Base-by-base conservation (phyloP, 2,113 vertebrate genomes). In the Galbula dea region DNA sequence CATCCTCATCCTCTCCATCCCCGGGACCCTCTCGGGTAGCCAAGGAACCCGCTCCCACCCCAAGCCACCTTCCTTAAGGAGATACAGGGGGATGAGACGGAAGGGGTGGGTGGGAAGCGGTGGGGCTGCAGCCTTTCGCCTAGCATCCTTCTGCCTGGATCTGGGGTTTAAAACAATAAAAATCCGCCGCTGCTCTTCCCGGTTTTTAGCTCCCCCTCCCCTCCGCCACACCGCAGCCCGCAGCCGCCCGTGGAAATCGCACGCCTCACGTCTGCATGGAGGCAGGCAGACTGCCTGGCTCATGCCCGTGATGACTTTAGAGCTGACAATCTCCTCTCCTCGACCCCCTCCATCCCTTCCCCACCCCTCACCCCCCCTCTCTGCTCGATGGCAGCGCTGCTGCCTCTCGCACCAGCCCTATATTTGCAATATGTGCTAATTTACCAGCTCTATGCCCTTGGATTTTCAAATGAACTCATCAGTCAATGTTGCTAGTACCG, bases 401-500 rank as follows among this genome's bases (percentile, higher is more conserved):
- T 37, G 81, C 86, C 62, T 14, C 75, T 88, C 92, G 36, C 86
- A 83, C 87, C 93, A 67, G 94, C 86, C n/a, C 94, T 95, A 55
- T 75, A 94, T 96, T 94, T 96, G 97, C 97, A 92, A 61, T 89
- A 78, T 80, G 91, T 86, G 89, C 96, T 97, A 91, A 97, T 97
- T 96, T 91, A 84, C 93, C 95, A 84, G 94, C 95, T 94, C 86
- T 34, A 76, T 96, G 90, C 95, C 96, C 95, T 96, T 96, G 95
- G 95, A 88, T 96, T 97, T 93, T 79, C 74, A 93, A 96, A 97
- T 90, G 92, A 96, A 96, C 89, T 94, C 94, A 84, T 91, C 93
- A 92, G 88, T 95, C 96, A 89, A 83, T 69, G 86, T 34, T 86
- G 74, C 88, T 77, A 37, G 94, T 15, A 82, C 18, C 69, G 96